Evolutionary conservation across 2,797 vertebrate species (phyloP).

Genomic region (Peromyscus nudipes): DNA sequence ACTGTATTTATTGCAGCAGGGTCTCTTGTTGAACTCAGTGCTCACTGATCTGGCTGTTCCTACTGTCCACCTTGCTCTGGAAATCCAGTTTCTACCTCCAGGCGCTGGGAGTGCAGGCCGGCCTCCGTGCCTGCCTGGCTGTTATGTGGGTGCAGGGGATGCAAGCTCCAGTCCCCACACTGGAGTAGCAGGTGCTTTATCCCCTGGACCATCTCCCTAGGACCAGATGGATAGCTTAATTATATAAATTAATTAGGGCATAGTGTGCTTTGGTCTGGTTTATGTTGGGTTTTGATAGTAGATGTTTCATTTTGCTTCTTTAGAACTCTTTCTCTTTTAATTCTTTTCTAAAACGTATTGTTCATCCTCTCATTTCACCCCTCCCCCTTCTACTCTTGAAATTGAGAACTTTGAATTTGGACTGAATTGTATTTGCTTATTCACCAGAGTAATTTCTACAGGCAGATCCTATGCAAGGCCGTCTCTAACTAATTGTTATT

Average conservation of each 20-base stretch:
- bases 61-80: not conserved
- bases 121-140: not conserved
- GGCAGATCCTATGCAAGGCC: not conserved
- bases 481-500: constrained; percentile 44
- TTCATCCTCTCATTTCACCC: constrained; percentile 6
- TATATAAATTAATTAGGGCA: constrained; percentile 61
- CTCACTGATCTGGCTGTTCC: not conserved
- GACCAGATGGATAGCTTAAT: constrained; percentile 13
- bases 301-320: constrained; percentile 68
- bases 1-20: not conserved
- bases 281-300: constrained; percentile 59
- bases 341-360: constrained; percentile 47
- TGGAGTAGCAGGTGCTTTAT: not conserved
- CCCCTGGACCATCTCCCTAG: not conserved
- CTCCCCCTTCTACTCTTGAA: constrained; percentile 48
- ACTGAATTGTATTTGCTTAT: not conserved
- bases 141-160: not conserved
- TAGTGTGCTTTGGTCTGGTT: constrained; percentile 62
- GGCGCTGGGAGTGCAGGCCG: not conserved
- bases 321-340: constrained; percentile 44
- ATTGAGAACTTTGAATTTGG: constrained; percentile 46
- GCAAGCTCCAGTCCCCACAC: not conserved
- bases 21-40: not conserved
- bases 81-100: not conserved
- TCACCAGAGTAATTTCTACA: constrained; percentile 34